Conservation (phyloP, 2,797 vertebrate genomes). For the Sandelia bainsii region DNA sequence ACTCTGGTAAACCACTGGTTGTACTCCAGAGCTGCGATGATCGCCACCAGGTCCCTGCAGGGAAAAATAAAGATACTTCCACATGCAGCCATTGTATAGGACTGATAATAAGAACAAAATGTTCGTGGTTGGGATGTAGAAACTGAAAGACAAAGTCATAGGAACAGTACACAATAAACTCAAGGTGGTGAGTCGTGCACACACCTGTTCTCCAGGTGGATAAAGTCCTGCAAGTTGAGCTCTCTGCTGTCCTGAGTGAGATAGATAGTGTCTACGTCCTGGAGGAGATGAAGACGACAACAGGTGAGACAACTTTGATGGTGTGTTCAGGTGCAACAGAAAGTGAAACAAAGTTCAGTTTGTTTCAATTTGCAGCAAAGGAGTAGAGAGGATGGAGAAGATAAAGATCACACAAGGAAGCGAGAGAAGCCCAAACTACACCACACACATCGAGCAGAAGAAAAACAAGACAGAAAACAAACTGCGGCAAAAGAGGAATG, state of each 20-base stretch:
- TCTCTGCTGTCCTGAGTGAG: slow-evolving; percentile 95
- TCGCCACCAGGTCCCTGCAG: slow-evolving; percentile 93
- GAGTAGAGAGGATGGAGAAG: not conserved
- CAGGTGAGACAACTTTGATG: not conserved
- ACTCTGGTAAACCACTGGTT: slow-evolving; percentile 98
- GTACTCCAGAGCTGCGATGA: slow-evolving; percentile 92
- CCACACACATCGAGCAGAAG: not conserved
- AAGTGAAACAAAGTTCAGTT: not conserved
- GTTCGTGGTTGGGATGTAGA: too few relatives aligned
- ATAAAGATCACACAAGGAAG: not conserved
- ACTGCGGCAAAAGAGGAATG: not conserved
- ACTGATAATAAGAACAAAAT: too few relatives aligned
- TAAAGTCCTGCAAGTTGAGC: slow-evolving; percentile 95
- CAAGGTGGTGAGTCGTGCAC: too few relatives aligned
- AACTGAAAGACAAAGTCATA: not conserved
- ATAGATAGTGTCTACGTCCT: slow-evolving; percentile 99
- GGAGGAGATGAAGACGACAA: slow-evolving; percentile 4
- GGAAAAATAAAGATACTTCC: not conserved
- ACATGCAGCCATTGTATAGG: not conserved
- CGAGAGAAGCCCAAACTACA: too few relatives aligned
- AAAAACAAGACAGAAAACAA: not conserved
- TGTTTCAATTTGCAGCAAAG: not conserved
- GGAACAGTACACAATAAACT: too few relatives aligned
- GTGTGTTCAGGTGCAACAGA: slow-evolving; percentile 1
- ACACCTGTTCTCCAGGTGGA: slow-evolving; percentile 97